Percentiles rank a stretch among this genome's conserved stretches.
Evolutionary conservation across 1,140 invertebrate species (phyloP).

Genomic region (Conopomorpha cramerella): DNA sequence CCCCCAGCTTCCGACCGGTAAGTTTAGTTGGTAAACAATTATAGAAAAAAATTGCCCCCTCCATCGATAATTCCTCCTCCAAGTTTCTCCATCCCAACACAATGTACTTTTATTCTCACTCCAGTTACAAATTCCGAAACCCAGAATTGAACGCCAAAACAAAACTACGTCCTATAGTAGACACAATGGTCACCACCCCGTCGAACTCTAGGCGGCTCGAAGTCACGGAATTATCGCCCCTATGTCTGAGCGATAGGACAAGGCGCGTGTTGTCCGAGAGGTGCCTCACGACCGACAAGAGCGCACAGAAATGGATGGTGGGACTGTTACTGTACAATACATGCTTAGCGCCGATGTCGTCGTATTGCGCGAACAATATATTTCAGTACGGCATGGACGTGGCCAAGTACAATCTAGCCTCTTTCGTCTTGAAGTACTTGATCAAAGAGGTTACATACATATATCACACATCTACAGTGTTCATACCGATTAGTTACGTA

Average conservation of each 20-base stretch:
- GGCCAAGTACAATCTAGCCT: slow-evolving; percentile 33
- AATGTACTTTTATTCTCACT: no score
- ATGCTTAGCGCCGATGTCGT: slow-evolving; percentile 40
- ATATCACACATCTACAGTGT: slow-evolving; percentile 4
- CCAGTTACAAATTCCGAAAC: no score
- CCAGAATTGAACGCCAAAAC: no score
- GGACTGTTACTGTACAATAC: slow-evolving; percentile 39
- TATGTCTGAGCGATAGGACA: no score
- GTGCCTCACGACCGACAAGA: slow-evolving; percentile 6
- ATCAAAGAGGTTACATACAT: slow-evolving; percentile 31
- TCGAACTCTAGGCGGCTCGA: no score
- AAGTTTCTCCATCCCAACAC: no score
- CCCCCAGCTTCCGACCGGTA: slow-evolving; percentile 34
- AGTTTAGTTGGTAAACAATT: slow-evolving; percentile 8
- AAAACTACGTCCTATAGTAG: no score
- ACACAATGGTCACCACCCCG: no score
- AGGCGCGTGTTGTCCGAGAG: slow-evolving; percentile 12
- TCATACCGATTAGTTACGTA: no score
- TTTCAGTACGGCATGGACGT: slow-evolving; percentile 42
- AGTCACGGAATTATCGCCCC: no score
- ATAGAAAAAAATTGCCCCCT: no score
- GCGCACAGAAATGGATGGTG: slow-evolving; percentile 37
- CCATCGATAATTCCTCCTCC: no score
- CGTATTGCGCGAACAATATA: slow-evolving; percentile 36
- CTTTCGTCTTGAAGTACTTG: slow-evolving; percentile 24